These are phyloP conservation scores for Takifugu bimaculatus DNA, from an alignment of 2,113 vertebrate genomes.

Conservation along the genomic window DNA sequence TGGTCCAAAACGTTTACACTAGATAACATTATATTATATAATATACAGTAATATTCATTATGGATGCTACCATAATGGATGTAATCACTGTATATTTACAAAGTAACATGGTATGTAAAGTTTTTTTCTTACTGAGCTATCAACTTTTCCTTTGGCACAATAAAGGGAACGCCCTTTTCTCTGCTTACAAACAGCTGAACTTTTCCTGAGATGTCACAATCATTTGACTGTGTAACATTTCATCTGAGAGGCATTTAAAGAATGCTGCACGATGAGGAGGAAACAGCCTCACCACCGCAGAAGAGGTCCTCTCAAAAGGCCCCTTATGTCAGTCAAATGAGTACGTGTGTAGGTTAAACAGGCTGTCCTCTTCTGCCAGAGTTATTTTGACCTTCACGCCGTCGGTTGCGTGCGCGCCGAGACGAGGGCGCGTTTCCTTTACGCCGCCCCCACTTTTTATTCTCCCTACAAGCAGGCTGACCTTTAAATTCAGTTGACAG, in stretches of 20 bases:
- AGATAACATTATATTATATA: no score
- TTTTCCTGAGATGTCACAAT: conserved; percentile 21
- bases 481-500: conserved; percentile 26
- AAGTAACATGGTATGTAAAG: neutral
- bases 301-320: conserved; percentile 25
- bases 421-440: conserved; percentile 18
- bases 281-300: conserved; percentile 34
- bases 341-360: conserved; percentile 17
- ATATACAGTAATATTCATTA: no score
- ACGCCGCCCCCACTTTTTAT: conserved; percentile 9
- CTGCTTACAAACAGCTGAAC: conserved; percentile 20
- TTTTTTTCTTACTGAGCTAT: neutral
- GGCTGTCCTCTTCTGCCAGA: conserved; percentile 30
- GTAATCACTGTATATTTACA: neutral
- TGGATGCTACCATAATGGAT: no score
- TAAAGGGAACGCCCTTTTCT: neutral
- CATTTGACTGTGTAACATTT: conserved; percentile 37
- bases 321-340: conserved; percentile 30
- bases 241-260: conserved; percentile 39
- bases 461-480: conserved; percentile 20
- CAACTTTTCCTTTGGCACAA: no score
- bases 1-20: no score
- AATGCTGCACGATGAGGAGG: conserved; percentile 37
- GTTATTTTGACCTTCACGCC: conserved; percentile 37
- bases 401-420: conserved; percentile 32